These are phyloP conservation scores for Alcis repandata DNA, from an alignment of 2,888 invertebrate genomes.

Conservation along the genomic window DNA sequence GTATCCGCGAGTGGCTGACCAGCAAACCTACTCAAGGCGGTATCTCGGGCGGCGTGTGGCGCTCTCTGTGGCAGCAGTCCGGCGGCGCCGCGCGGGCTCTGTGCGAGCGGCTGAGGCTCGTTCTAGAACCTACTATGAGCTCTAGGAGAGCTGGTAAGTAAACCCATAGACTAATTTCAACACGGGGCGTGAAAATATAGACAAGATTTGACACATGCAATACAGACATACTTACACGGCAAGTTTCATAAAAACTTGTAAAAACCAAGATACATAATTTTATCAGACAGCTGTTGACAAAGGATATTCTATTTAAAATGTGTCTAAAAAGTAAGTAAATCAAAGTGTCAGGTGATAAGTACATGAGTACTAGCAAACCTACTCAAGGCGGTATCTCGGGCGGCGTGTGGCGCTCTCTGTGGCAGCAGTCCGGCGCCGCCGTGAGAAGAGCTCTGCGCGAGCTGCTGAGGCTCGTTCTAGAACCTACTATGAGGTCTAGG, in stretches of 20 bases:
- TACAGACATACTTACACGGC: too few species aligned
- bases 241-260: too few species aligned
- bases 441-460: slow-evolving; percentile 92
- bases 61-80: slow-evolving; percentile 86
- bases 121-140: slow-evolving; percentile 98
- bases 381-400: slow-evolving; percentile 49
- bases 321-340: too few species aligned
- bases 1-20: slow-evolving; percentile 65
- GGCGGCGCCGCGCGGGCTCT: slow-evolving; percentile 83
- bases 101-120: slow-evolving; percentile 96
- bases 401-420: slow-evolving; percentile 88
- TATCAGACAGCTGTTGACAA: too few species aligned
- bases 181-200: too few species aligned
- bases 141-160: slow-evolving; percentile 90
- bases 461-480: slow-evolving; percentile 96
- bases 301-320: too few species aligned
- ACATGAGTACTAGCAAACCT: slow-evolving; percentile 61
- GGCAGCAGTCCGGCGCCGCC: slow-evolving; percentile 80
- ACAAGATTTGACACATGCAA: too few species aligned
- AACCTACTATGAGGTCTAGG: slow-evolving; percentile 97
- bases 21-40: slow-evolving; percentile 47
- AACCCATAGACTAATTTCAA: too few species aligned
- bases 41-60: slow-evolving; percentile 85
- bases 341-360: slow-evolving; percentile 70
- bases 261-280: too few species aligned